Percentiles rank a stretch among this genome's conserved stretches.
These are phyloP conservation scores for Argyra leucocephala DNA, from an alignment of 2,888 invertebrate species.

Conservation along the genomic window DNA sequence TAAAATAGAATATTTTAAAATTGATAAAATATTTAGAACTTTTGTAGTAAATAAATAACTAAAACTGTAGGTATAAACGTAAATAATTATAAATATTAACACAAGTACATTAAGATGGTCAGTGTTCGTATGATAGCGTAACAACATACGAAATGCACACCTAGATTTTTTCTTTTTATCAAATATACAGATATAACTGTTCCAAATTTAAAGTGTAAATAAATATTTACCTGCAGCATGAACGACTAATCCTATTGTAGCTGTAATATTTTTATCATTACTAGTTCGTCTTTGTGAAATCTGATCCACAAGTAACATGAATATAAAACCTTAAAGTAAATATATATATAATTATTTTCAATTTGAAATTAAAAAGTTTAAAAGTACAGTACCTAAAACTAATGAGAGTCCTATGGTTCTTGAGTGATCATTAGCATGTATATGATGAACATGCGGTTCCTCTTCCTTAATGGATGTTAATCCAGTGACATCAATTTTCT, in stretches of 20 bases:
- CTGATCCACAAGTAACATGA: constrained; percentile 96
- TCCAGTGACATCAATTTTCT: not conserved
- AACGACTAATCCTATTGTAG: constrained; percentile 92
- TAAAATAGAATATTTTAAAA: too few relatives aligned
- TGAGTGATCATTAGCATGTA: constrained; percentile 32
- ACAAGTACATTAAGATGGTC: too few relatives aligned
- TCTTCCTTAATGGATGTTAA: constrained; percentile 33
- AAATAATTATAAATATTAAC: too few relatives aligned
- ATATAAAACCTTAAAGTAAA: constrained; percentile 65
- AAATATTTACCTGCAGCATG: constrained; percentile 80
- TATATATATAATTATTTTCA: not conserved
- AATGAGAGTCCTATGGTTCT: constrained; percentile 76
- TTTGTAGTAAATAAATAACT: too few relatives aligned
- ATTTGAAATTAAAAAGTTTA: not conserved
- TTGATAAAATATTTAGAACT: too few relatives aligned
- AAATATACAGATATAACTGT: too few relatives aligned
- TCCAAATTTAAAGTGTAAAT: too few relatives aligned
- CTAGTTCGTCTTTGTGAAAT: constrained; percentile 50
- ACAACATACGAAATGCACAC: too few relatives aligned
- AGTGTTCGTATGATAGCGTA: too few relatives aligned
- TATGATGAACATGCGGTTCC: constrained; percentile 34
- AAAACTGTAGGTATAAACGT: too few relatives aligned
- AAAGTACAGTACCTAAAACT: constrained; percentile 54
- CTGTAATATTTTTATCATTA: constrained; percentile 71
- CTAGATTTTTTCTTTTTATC: too few relatives aligned